phyloP scores from a whole-genome alignment of 1,140 invertebrate genomes.

The Ladona fulva region DNA sequence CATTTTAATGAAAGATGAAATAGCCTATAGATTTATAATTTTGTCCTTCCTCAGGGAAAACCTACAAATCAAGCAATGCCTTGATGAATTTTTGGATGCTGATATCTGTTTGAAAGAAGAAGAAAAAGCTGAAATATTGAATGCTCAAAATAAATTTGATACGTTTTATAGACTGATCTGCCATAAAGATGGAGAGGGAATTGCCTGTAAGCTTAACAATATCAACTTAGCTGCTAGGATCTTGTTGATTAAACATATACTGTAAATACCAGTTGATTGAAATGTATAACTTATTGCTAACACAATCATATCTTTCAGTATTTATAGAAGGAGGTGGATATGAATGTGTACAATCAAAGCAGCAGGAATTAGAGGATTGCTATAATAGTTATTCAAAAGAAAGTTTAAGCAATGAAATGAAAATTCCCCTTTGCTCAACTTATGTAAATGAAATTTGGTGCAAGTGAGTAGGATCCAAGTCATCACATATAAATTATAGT shows the following conservation, averaged over 20 bases:
- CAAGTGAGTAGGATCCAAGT: background rate
- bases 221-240: background rate
- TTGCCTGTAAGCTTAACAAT: conserved; percentile 62
- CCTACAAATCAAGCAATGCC: conserved; percentile 46
- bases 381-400: conserved; percentile 45
- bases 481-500: background rate
- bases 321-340: conserved; percentile 68
- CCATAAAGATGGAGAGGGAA: conserved; percentile 66
- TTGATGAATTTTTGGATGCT: conserved; percentile 47
- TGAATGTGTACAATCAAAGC: conserved; percentile 55
- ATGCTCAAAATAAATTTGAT: conserved; percentile 51
- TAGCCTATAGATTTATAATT: no score
- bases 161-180: conserved; percentile 60
- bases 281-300: conserved; percentile 11
- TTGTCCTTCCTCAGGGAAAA: conserved; percentile 44
- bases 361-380: conserved; percentile 50
- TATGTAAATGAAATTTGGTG: conserved; percentile 18
- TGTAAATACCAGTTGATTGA: background rate
- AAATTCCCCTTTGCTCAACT: background rate
- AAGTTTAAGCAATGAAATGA: conserved; percentile 19
- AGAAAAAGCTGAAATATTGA: conserved; percentile 47
- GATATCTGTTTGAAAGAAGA: conserved; percentile 51
- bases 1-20: no score
- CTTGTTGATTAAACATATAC: background rate
- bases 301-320: conserved; percentile 42